Evolutionary conservation across 1,140 invertebrate genomes (phyloP).

Genomic region (Arctopsyche grandis): DNA sequence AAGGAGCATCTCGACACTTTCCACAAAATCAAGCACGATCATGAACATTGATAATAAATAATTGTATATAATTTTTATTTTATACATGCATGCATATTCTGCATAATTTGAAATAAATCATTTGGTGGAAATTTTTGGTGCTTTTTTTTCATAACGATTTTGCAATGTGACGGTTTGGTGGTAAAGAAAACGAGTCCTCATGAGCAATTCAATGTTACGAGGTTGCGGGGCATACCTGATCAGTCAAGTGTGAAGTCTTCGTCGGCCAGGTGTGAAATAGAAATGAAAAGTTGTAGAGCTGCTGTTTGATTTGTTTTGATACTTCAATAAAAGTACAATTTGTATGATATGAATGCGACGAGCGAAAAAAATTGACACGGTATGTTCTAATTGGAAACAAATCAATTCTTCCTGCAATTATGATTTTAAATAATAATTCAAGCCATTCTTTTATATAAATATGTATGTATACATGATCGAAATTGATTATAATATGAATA

Average conservation of each 20-base stretch:
- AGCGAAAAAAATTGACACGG: too few relatives aligned
- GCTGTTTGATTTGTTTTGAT: too few relatives aligned
- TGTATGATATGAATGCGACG: neutral
- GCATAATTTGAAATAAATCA: neutral
- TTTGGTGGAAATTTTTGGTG: neutral
- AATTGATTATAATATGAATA: too few relatives aligned
- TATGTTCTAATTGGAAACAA: too few relatives aligned
- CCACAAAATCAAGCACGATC: neutral
- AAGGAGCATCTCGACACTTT: neutral
- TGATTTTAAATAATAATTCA: too few relatives aligned
- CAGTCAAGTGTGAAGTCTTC: constrained; percentile 8
- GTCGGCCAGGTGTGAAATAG: neutral
- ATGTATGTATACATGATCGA: too few relatives aligned
- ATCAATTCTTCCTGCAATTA: too few relatives aligned
- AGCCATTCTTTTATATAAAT: too few relatives aligned
- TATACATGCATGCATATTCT: too few relatives aligned
- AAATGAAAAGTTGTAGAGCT: constrained; percentile 3
- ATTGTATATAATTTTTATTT: too few relatives aligned
- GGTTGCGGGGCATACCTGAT: constrained; percentile 5
- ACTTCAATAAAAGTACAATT: neutral
- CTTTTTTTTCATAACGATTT: neutral
- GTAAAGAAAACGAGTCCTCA: constrained; percentile 21
- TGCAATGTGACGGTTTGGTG: neutral
- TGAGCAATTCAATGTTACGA: constrained; percentile 6
- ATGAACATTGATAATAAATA: too few relatives aligned